Conservation (phyloP, 1,140 invertebrate species). For the Drosophila sucinea region DNA sequence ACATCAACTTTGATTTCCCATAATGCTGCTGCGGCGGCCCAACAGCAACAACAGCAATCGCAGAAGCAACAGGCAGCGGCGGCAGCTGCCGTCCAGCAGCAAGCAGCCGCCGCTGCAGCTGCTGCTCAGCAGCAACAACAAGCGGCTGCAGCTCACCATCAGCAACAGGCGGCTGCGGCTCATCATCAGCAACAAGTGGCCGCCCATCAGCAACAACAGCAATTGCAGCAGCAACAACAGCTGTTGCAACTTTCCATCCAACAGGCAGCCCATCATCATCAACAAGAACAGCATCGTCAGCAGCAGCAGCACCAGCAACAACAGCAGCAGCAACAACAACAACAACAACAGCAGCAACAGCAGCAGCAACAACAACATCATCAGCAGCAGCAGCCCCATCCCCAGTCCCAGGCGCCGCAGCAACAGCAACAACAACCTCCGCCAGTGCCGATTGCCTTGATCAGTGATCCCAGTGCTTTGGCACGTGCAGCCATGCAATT, state of each 20-base stretch:
- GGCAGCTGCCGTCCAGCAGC: slow-evolving; percentile 49
- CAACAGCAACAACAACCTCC: slow-evolving; percentile 70
- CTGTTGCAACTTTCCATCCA: slow-evolving; percentile 72
- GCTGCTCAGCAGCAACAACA: slow-evolving; percentile 63
- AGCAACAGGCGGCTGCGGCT: slow-evolving; percentile 63
- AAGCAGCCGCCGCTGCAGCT: slow-evolving; percentile 59
- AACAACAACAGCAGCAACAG: slow-evolving; percentile 65
- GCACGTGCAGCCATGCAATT: slow-evolving; percentile 80
- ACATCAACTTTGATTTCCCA: slow-evolving; percentile 81
- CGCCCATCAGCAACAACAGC: slow-evolving; percentile 69
- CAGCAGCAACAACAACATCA: slow-evolving; percentile 58
- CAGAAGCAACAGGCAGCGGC: slow-evolving; percentile 66
- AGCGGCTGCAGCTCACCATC: slow-evolving; percentile 62
- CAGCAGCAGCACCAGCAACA: slow-evolving; percentile 70
- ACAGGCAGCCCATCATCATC: slow-evolving; percentile 75
- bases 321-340: slow-evolving; percentile 59
- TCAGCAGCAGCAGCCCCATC: slow-evolving; percentile 50
- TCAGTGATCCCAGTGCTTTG: slow-evolving; percentile 76
- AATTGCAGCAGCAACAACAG: slow-evolving; percentile 67
- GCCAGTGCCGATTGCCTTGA: slow-evolving; percentile 78
- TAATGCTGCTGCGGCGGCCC: slow-evolving; percentile 59
- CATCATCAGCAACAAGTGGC: slow-evolving; percentile 63
- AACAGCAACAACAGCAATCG: slow-evolving; percentile 55
- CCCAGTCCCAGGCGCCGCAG: slow-evolving; percentile 59
- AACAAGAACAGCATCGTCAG: slow-evolving; percentile 66